Percentiles rank a stretch among this genome's conserved stretches.
phyloP scores from a whole-genome alignment of 2,888 invertebrate species.

The Eristalis arbustorum region DNA sequence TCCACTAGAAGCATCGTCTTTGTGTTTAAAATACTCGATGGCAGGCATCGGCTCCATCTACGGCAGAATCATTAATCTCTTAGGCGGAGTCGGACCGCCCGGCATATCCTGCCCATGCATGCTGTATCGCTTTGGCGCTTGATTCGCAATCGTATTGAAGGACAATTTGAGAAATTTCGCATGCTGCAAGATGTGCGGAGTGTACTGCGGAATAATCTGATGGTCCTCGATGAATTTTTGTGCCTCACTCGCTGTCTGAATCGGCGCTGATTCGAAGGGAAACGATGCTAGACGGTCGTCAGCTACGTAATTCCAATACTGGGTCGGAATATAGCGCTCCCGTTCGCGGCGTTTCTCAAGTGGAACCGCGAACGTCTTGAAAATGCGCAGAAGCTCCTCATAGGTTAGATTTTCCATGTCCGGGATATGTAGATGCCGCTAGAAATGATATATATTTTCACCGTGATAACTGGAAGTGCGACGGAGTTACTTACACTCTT shows the following conservation, averaged over 20 bases:
- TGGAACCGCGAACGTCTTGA: conserved; percentile 74
- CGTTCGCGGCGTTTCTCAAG: conserved; percentile 42
- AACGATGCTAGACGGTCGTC: background rate
- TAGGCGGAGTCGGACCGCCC: conserved; percentile 24
- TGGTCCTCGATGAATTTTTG: background rate
- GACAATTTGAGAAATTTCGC: conserved; percentile 41
- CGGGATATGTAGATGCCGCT: conserved; percentile 73
- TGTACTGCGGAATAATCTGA: background rate
- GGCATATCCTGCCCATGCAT: background rate
- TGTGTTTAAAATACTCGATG: background rate
- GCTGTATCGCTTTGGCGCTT: background rate
- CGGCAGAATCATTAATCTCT: conserved; percentile 22
- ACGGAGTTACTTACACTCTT: conserved; percentile 71
- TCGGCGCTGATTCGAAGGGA: background rate
- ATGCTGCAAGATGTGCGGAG: conserved; percentile 1
- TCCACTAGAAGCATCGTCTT: background rate
- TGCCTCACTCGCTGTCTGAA: background rate
- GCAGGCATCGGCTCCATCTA: background rate
- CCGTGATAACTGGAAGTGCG: background rate
- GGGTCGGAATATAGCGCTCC: background rate
- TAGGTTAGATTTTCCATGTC: conserved; percentile 71
- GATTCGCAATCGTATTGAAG: conserved; percentile 35
- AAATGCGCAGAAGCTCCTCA: conserved; percentile 73
- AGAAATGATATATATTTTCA: background rate
- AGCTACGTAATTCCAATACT: background rate